Base-by-base conservation (phyloP, 2,113 vertebrate species). In the Embiotoca jacksoni region DNA sequence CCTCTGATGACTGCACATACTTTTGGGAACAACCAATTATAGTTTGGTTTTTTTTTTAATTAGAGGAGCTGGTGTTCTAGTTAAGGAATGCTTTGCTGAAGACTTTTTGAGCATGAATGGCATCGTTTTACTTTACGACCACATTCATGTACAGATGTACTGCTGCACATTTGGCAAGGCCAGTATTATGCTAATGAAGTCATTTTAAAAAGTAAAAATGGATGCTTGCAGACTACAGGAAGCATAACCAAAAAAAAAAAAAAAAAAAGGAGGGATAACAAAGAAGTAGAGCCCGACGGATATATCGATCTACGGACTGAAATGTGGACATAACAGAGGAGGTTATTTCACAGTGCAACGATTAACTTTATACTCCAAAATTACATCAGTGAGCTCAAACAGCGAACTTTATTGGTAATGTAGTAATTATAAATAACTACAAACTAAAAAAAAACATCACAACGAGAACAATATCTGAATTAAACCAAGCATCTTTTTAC, bases 1-100 rank as follows among this genome's bases (percentile, higher is more conserved):
- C n/a, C 44, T 23, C 44, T 32, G 68, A 71, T 23, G 57, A 56
- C 30, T 54, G 39, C 32, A 39, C 53, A 14, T 69, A 41, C 16
- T 44, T 44, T 62, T 55, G 23, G 49, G 49, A n/a, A 41, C n/a
- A 39, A 39, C 57, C 37, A 30, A 30, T 61, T 30, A 50, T 44
- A 44, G 23, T 6, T 23, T 1, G 23, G 23, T 23, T 23, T 23
- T 23, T 50, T 7, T 50, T 50, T n/a, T 15, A n/a, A 6, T n/a
- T n/a, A 6, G 15, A 50, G 5, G 16, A 50, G 49, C 49, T 16
- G 49, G 49, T 16, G 49, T 50, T 50, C 49, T 16, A 15, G 13
- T 50, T n/a, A 6, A 7, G 16, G 4, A 16, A 50, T 50, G 49
- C 16, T 16, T 50, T 50, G 15, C 5, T 39, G 10, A 37, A 66